A percentile compares a stretch with the other conserved stretches of the same genome.
These are phyloP conservation scores for Rhodinocichla rosea DNA, from an alignment of 2,113 vertebrate genomes.

Conservation along the genomic window DNA sequence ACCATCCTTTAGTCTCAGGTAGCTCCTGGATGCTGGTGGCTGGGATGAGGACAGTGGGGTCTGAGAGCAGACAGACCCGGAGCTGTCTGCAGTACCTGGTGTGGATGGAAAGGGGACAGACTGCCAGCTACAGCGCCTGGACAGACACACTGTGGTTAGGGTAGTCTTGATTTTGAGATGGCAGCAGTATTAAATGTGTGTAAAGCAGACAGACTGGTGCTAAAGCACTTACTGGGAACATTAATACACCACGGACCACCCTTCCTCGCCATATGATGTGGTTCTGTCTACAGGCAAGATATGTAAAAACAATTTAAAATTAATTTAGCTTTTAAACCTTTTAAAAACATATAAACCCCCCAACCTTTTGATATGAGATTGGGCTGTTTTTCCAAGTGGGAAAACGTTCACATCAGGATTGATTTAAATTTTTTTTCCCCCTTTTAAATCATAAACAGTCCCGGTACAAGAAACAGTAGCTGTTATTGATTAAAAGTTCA, in stretches of 20 bases:
- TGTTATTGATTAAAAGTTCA: slow-evolving; percentile 81
- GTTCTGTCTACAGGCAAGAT: slow-evolving; percentile 48
- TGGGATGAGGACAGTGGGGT: neutral
- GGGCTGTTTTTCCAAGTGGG: slow-evolving; percentile 62
- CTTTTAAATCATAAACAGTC: slow-evolving; percentile 79
- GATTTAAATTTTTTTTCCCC: slow-evolving; percentile 68
- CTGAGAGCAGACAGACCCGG: neutral
- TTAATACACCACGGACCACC: slow-evolving; percentile 20
- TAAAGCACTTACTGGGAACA: slow-evolving; percentile 38
- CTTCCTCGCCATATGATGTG: slow-evolving; percentile 19
- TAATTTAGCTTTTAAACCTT: slow-evolving; percentile 64
- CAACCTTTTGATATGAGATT: slow-evolving; percentile 60
- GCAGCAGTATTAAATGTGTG: neutral
- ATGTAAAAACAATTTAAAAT: slow-evolving; percentile 65
- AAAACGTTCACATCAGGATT: slow-evolving; percentile 78
- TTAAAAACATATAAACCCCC: slow-evolving; percentile 49
- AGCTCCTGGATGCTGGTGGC: neutral
- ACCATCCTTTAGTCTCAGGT: neutral
- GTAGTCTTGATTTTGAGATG: slow-evolving; percentile 1
- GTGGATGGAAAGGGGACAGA: neutral
- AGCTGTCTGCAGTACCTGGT: slow-evolving; percentile 12
- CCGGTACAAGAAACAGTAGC: slow-evolving; percentile 79
- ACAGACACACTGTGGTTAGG: slow-evolving; percentile 31
- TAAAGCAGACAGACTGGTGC: slow-evolving; percentile 47
- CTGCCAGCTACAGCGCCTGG: neutral